Conservation (phyloP, 2,113 vertebrate genomes). For the Mesoclemmys tuberculata region DNA sequence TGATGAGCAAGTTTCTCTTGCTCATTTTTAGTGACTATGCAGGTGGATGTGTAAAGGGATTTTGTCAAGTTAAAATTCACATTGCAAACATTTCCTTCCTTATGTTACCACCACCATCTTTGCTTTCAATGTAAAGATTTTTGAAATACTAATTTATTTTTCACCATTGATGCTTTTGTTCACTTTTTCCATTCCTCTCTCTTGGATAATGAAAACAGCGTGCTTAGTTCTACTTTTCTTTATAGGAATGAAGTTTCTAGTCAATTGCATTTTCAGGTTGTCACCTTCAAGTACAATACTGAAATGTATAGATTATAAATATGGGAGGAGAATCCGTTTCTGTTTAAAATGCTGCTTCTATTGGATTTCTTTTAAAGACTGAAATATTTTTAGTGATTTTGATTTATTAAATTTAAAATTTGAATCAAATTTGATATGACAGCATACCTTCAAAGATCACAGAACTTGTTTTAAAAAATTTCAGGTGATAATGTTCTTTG, state of each 20-base stretch:
- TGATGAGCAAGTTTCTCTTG: background rate
- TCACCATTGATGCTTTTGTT: background rate
- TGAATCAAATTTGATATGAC: background rate
- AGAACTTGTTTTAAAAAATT: background rate
- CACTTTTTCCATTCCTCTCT: background rate
- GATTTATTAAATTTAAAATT: background rate
- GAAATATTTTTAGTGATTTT: background rate
- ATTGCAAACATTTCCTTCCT: constrained; percentile 42
- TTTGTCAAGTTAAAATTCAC: constrained; percentile 1
- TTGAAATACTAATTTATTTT: constrained; percentile 33
- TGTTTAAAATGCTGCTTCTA: background rate
- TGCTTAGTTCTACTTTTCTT: background rate
- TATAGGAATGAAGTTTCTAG: background rate
- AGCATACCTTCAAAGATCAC: background rate
- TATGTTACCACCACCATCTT: background rate
- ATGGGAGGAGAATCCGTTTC: background rate
- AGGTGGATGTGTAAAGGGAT: background rate
- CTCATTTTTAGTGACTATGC: background rate
- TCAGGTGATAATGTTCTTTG: background rate
- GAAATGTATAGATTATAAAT: background rate
- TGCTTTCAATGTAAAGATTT: constrained; percentile 16
- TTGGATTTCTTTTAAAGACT: background rate
- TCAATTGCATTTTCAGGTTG: background rate
- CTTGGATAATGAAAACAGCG: background rate
- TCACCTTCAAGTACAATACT: background rate